These are phyloP conservation scores for Cetoscarus ocellatus DNA, from an alignment of 2,797 vertebrate genomes.

Conservation along the genomic window DNA sequence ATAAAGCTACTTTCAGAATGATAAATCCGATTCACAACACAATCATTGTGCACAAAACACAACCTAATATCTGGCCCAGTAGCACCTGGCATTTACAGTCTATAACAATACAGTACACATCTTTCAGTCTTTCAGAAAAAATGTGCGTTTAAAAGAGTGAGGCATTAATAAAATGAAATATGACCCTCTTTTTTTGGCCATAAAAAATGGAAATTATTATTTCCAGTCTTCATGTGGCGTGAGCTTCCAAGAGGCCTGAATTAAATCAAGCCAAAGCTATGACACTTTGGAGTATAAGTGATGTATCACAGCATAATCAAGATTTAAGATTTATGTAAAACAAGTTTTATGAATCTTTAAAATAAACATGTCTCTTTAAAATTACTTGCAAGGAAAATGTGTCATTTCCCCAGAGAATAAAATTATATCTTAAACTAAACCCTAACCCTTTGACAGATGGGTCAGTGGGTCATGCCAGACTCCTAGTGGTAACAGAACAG, in stretches of 20 bases:
- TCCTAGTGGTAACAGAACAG: constrained; percentile 49
- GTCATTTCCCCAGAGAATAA: too few relatives aligned
- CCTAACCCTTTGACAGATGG: too few relatives aligned
- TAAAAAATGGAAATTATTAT: constrained; percentile 45
- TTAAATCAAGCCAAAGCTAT: constrained; percentile 59
- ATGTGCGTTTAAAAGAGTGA: constrained; percentile 66
- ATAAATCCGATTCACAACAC: constrained; percentile 42
- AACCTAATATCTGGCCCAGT: constrained; percentile 45
- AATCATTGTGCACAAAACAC: constrained; percentile 28
- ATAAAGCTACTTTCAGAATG: constrained; percentile 28
- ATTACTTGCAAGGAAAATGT: too few relatives aligned
- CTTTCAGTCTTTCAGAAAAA: constrained; percentile 42
- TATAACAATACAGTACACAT: constrained; percentile 24
- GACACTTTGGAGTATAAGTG: constrained; percentile 52
- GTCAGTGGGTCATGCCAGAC: constrained; percentile 42
- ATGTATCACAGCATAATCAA: constrained; percentile 51
- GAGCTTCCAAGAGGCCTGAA: constrained; percentile 50
- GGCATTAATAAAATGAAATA: constrained; percentile 55
- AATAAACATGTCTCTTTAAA: too few relatives aligned
- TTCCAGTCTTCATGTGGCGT: constrained; percentile 67
- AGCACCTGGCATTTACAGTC: constrained; percentile 41
- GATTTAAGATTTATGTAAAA: not conserved
- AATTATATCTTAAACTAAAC: too few relatives aligned
- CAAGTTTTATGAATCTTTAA: too few relatives aligned
- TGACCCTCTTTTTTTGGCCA: constrained; percentile 57